A percentile compares a stretch with the other conserved stretches of the same genome.
Conservation (phyloP, 1,140 invertebrate genomes). For the Globodera ellingtonae region DNA sequence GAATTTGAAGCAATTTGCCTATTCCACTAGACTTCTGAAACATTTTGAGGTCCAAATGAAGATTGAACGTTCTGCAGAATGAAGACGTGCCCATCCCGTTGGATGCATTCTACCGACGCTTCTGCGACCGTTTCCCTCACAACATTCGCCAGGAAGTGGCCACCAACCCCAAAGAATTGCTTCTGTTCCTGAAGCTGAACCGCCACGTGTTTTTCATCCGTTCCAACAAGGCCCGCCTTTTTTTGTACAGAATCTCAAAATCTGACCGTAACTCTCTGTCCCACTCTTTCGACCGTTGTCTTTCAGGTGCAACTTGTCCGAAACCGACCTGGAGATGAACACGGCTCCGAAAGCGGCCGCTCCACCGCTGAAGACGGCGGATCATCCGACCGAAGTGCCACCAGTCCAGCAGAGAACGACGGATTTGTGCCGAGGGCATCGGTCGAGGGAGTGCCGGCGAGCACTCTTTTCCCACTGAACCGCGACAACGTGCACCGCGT, state of each 20-base stretch:
- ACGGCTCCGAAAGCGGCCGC: constrained; percentile 64
- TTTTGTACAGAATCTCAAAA: neutral
- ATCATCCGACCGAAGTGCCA: constrained; percentile 16
- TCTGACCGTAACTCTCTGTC: neutral
- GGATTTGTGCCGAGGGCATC: constrained; percentile 53
- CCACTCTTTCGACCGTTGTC: neutral
- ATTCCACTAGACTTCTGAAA: neutral
- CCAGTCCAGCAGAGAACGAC: constrained; percentile 15
- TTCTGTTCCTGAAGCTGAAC: constrained; percentile 64
- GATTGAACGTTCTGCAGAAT: constrained; percentile 46
- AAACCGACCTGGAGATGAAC: constrained; percentile 56
- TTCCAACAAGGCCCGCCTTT: constrained; percentile 54
- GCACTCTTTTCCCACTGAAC: constrained; percentile 59
- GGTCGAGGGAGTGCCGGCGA: neutral
- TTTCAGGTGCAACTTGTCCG: constrained; percentile 57
- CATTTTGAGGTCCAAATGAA: constrained; percentile 6
- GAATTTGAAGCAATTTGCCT: too few species aligned
- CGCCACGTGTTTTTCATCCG: constrained; percentile 56
- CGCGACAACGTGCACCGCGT: constrained; percentile 57
- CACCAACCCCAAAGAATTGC: constrained; percentile 64
- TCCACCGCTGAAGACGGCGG: constrained; percentile 53
- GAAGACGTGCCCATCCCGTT: constrained; percentile 63
- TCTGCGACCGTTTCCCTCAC: constrained; percentile 64
- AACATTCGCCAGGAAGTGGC: constrained; percentile 63
- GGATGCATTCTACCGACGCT: constrained; percentile 61